Evolutionary conservation across 2,888 invertebrate genomes (phyloP), one percentile per base, ranked within the genome.

Genomic region (Mactromeris polynyma): DNA sequence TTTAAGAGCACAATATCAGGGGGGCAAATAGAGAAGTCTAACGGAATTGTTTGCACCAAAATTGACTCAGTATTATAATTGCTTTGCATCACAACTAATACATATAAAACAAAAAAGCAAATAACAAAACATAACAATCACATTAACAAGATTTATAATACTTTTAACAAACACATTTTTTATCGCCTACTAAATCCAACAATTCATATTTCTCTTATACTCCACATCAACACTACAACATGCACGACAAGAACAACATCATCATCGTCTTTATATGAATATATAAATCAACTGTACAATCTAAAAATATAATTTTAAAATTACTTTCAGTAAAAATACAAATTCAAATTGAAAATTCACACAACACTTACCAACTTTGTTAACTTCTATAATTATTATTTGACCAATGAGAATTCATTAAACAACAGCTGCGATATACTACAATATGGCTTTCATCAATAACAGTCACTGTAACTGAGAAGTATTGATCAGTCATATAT

Each of bases 71-170:
- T 26, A 64, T 26, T 64, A 64, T 64, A 64, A 64, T 26, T 26
- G n/a, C 58, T 64, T 64, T 64, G 58, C 58, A 64, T 64, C 58
- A 64, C 26, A 64, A 26, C 58, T 64, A 64, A 64, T 26, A 64
- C 58, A 64, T 26, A 64, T n/a, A 64, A 64, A 64, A 64, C 21
- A 64, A n/a, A 64, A 64, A 64, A 26, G 58, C 58, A 11, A 64
- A 64, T 4, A 64, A 64, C 58, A 64, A 64, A 64, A 64, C 58
- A 9, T 64, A 64, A 64, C 58, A 64, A 64, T n/a, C 58, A 64
- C 58, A 4, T 21, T 64, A 64, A 64, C 58, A 64, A 64, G 58
- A 64, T 7, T 26, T 64, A 64, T 64, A 64, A 64, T 64, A 64
- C 58, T 64, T 26, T 64, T 26, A 64, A 64, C 58, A 64, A 64